phyloP scores from a whole-genome alignment of 2,888 invertebrate genomes.

The Ferdinandea cuprea region DNA sequence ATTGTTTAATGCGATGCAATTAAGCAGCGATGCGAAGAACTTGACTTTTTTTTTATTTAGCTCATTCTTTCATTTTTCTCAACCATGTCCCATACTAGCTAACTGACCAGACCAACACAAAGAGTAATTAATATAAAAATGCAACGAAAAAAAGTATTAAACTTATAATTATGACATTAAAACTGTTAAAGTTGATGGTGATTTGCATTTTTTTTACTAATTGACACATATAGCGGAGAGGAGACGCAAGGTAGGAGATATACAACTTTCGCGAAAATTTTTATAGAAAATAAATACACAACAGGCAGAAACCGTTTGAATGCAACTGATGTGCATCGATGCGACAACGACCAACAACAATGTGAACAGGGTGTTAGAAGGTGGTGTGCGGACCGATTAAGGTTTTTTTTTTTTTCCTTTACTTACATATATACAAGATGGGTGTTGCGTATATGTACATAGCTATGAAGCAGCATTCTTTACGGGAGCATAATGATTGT shows the following conservation, averaged over 20 bases:
- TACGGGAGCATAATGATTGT: conserved; percentile 4
- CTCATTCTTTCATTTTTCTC: neutral
- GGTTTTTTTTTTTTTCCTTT: conserved; percentile 26
- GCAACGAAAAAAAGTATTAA: neutral
- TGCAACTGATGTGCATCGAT: conserved; percentile 74
- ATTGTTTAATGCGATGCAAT: conserved; percentile 60
- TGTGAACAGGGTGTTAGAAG: conserved; percentile 59
- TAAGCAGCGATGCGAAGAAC: conserved; percentile 46
- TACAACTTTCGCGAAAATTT: conserved; percentile 17
- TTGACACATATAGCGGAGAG: conserved; percentile 57
- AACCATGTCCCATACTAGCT: conserved; percentile 1
- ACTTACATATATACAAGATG: no score
- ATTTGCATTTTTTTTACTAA: conserved; percentile 71
- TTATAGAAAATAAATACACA: no score
- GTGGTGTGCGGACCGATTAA: conserved; percentile 60
- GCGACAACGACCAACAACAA: conserved; percentile 64
- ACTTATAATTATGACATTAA: conserved; percentile 63
- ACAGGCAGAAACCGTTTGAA: conserved; percentile 64
- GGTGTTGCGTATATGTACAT: no score
- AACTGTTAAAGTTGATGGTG: conserved; percentile 65
- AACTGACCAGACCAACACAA: conserved; percentile 46
- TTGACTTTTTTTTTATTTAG: neutral
- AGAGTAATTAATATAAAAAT: conserved; percentile 23
- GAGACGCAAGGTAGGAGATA: conserved; percentile 13
- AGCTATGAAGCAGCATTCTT: conserved; percentile 26